A percentile compares a stretch with the other conserved stretches of the same genome.
Conservation (phyloP, 2,888 invertebrate genomes). For the Cheilosia urbana region DNA sequence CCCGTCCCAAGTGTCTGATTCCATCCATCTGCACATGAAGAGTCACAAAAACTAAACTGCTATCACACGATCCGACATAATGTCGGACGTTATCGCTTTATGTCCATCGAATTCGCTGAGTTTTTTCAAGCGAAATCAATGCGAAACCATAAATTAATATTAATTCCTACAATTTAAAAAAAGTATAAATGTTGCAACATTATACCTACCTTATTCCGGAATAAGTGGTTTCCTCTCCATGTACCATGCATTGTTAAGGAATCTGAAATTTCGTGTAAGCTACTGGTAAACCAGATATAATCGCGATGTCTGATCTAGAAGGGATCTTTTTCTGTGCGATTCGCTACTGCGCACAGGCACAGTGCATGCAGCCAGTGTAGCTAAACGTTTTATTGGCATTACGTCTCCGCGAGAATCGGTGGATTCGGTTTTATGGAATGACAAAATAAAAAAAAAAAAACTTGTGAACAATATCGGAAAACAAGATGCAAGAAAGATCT, state of each 20-base stretch:
- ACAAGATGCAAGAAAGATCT: constrained; percentile 47
- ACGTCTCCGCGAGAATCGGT: constrained; percentile 27
- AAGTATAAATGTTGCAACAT: not conserved
- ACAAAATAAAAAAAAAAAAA: constrained; percentile 32
- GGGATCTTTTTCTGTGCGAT: constrained; percentile 4
- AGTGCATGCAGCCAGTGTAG: constrained; percentile 9
- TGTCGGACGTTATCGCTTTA: constrained; percentile 55
- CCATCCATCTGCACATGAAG: constrained; percentile 39
- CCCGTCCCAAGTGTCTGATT: constrained; percentile 58
- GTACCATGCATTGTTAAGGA: constrained; percentile 13
- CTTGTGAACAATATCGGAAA: constrained; percentile 62
- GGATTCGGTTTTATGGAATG: constrained; percentile 19
- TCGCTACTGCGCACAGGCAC: not conserved
- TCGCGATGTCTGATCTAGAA: constrained; percentile 47
- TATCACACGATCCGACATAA: constrained; percentile 60
- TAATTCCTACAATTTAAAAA: constrained; percentile 40
- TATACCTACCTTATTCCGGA: constrained; percentile 15
- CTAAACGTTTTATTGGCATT: constrained; percentile 50
- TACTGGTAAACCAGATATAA: constrained; percentile 46
- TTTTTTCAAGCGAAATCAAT: constrained; percentile 56
- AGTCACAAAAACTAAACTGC: constrained; percentile 39
- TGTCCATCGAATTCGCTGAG: constrained; percentile 59
- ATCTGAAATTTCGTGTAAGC: constrained; percentile 47
- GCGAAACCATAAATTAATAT: constrained; percentile 63
- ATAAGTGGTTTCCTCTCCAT: constrained; percentile 6